A percentile compares a stretch with the other conserved stretches of the same genome.
phyloP scores from a whole-genome alignment of 2,113 vertebrate genomes.

The Nanorana parkeri region DNA sequence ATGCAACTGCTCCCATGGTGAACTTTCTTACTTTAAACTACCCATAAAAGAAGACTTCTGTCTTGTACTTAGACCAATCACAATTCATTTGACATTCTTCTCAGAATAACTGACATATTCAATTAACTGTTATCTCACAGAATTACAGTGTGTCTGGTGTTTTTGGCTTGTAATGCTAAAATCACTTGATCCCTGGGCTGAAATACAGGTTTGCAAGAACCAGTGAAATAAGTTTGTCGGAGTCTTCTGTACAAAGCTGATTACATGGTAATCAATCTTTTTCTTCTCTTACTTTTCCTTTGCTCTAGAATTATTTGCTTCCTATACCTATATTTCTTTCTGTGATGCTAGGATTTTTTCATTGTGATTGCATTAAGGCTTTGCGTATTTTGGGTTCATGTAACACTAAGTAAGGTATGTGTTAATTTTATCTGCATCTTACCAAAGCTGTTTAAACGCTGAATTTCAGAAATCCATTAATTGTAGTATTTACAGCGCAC shows the following conservation, averaged over 20 bases:
- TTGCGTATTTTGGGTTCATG: background rate
- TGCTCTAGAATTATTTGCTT: slow-evolving; percentile 21
- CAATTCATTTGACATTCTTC: slow-evolving; percentile 52
- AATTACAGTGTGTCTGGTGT: slow-evolving; percentile 47
- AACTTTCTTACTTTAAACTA: slow-evolving; percentile 33
- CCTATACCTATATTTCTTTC: slow-evolving; percentile 1
- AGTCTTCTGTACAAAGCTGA: background rate
- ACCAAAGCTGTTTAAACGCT: too few relatives aligned
- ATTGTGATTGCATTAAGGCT: background rate
- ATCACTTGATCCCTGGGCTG: slow-evolving; percentile 49
- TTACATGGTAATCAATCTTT: slow-evolving; percentile 36
- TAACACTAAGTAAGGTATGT: background rate
- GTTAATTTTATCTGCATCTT: background rate
- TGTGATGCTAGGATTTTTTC: slow-evolving; percentile 3
- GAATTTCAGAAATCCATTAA: too few relatives aligned
- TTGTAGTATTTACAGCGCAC: too few relatives aligned
- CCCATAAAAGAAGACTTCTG: slow-evolving; percentile 24
- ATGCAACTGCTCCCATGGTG: slow-evolving; percentile 40
- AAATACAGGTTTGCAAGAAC: slow-evolving; percentile 42
- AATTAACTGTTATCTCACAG: slow-evolving; percentile 54
- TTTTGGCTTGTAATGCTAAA: slow-evolving; percentile 47
- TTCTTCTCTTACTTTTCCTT: slow-evolving; percentile 1
- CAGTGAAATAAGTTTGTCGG: slow-evolving; percentile 21
- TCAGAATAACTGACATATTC: slow-evolving; percentile 52
- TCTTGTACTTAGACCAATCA: slow-evolving; percentile 50